Percentiles rank a stretch among this genome's conserved stretches.
phyloP scores from a whole-genome alignment of 2,113 vertebrate genomes.

The Mustela nigripes region DNA sequence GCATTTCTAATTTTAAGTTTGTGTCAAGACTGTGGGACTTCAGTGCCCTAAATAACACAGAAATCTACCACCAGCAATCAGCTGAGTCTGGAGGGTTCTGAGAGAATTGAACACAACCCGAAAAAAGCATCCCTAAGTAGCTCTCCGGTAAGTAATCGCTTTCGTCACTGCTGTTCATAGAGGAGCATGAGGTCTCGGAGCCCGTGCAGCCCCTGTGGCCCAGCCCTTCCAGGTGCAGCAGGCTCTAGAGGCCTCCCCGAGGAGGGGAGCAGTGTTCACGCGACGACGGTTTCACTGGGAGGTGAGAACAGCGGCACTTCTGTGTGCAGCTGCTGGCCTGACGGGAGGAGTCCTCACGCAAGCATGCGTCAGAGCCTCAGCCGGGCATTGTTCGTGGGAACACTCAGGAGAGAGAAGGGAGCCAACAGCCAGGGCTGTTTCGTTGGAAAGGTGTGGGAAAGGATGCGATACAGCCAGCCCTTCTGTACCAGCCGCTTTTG shows the following conservation, averaged over 20 bases:
- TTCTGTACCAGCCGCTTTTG: background rate
- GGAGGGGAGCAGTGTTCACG: background rate
- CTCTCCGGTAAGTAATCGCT: background rate
- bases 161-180: background rate
- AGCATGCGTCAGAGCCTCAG: background rate
- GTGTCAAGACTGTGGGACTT: conserved; percentile 82
- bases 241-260: background rate
- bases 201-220: background rate
- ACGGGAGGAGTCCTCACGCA: conserved; percentile 1
- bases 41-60: conserved; percentile 81
- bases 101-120: conserved; percentile 66
- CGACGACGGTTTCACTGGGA: background rate
- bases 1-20: conserved; percentile 82
- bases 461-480: background rate
- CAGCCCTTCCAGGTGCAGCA: background rate
- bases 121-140: conserved; percentile 58
- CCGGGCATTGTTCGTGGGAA: background rate
- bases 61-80: conserved; percentile 78
- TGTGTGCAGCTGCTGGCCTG: conserved; percentile 29
- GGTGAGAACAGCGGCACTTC: background rate
- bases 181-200: background rate
- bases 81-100: conserved; percentile 75
- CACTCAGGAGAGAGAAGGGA: background rate
- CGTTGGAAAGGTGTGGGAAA: background rate
- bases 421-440: background rate